Percentiles rank a stretch among this genome's conserved stretches.
phyloP scores from a whole-genome alignment of 2,888 invertebrate species.

The Ormyrus labotus region DNA sequence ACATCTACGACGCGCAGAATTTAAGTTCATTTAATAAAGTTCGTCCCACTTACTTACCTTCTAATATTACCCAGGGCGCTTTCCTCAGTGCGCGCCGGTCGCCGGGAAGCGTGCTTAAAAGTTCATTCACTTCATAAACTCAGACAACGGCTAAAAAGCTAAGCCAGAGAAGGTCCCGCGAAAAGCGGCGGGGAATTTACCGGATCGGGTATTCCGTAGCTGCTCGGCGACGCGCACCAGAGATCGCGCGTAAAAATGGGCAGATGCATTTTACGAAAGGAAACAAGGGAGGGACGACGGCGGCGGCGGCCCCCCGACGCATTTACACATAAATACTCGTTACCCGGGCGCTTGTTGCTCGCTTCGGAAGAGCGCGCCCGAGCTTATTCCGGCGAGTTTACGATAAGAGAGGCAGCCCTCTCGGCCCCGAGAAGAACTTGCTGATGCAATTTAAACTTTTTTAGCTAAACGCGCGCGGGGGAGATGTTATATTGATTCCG shows the following conservation, averaged over 20 bases:
- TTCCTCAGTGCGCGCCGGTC: too few species aligned
- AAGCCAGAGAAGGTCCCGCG: not conserved
- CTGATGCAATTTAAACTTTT: slow-evolving; percentile 55
- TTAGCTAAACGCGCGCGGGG: slow-evolving; percentile 30
- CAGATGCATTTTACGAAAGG: slow-evolving; percentile 24
- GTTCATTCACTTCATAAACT: too few species aligned
- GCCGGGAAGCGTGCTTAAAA: too few species aligned
- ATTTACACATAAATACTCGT: slow-evolving; percentile 41
- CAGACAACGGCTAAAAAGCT: not conserved
- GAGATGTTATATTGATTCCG: slow-evolving; percentile 37
- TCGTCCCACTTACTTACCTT: too few species aligned
- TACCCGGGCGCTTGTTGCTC: slow-evolving; percentile 13
- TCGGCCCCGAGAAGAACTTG: slow-evolving; percentile 19
- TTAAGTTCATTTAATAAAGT: too few species aligned
- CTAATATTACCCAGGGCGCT: too few species aligned
- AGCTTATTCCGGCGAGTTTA: slow-evolving; percentile 48
- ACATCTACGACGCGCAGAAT: too few species aligned
- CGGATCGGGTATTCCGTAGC: too few species aligned
- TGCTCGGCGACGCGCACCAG: not conserved
- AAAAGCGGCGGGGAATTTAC: too few species aligned
- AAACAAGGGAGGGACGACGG: not conserved
- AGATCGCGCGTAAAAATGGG: slow-evolving; percentile 25
- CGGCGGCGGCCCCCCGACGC: not conserved
- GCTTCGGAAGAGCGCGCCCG: not conserved
- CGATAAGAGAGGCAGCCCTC: slow-evolving; percentile 36